Conservation (phyloP, 2,113 vertebrate species). For the Puffinus mauretanicus region DNA sequence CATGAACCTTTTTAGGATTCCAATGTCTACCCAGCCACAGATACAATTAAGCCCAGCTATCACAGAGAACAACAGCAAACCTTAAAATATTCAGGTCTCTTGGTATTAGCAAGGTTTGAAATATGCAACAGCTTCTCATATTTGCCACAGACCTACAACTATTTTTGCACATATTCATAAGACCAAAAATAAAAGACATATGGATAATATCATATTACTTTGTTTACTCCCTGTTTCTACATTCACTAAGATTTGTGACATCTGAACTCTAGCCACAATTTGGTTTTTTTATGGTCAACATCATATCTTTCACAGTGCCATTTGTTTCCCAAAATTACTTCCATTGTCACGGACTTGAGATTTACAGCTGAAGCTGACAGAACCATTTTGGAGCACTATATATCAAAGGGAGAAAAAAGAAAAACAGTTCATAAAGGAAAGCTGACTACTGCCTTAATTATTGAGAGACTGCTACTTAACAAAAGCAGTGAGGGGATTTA, state of each 20-base stretch:
- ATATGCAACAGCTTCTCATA: neutral
- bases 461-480: neutral
- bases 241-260: neutral
- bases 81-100: neutral
- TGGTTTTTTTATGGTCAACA: neutral
- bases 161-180: neutral
- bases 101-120: neutral
- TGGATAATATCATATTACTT: neutral
- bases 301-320: neutral
- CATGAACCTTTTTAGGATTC: neutral
- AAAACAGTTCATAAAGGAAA: neutral
- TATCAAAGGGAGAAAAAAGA: neutral
- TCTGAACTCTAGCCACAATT: neutral
- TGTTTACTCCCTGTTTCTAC: neutral
- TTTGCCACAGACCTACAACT: neutral
- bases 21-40: neutral
- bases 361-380: neutral
- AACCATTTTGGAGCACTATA: neutral
- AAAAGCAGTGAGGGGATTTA: neutral
- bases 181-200: neutral
- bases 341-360: neutral
- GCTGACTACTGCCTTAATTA: neutral
- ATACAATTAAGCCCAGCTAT: neutral
- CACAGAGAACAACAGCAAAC: neutral
- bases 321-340: constrained; percentile 20